These are phyloP conservation scores for Synergus gifuensis DNA, from an alignment of 2,888 invertebrate genomes.

Conservation along the genomic window DNA sequence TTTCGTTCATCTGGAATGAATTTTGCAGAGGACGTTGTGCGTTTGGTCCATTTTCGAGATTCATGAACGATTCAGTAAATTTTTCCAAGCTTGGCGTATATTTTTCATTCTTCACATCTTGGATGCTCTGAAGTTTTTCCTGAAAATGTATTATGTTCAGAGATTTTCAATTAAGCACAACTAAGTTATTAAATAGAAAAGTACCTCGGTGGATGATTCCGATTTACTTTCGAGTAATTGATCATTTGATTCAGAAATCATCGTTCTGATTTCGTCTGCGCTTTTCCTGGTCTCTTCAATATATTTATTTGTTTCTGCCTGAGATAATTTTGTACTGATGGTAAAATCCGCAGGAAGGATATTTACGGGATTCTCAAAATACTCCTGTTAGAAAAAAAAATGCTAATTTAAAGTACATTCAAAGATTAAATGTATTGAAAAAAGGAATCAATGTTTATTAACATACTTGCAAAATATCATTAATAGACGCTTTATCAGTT, in stretches of 20 bases:
- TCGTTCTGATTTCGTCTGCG: neutral
- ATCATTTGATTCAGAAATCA: neutral
- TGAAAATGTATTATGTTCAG: neutral
- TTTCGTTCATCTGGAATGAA: conserved; percentile 4
- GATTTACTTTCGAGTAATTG: neutral
- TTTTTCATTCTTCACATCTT: conserved; percentile 21
- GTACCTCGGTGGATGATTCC: conserved; percentile 5
- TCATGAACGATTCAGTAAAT: conserved; percentile 17
- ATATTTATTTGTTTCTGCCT: conserved; percentile 20
- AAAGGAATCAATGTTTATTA: neutral
- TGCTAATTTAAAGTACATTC: neutral
- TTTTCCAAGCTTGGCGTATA: conserved; percentile 6
- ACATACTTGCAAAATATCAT: conserved; percentile 21
- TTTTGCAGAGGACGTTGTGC: neutral
- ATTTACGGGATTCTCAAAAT: conserved; percentile 31
- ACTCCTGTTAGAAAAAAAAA: neutral
- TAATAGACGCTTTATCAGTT: neutral
- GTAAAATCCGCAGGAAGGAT: conserved; percentile 10
- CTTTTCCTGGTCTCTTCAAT: conserved; percentile 11
- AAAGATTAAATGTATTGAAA: neutral
- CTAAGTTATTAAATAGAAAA: neutral
- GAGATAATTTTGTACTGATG: conserved; percentile 22
- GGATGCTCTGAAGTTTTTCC: neutral
- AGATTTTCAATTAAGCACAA: neutral
- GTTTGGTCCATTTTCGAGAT: neutral